phyloP scores from a whole-genome alignment of 2,797 vertebrate genomes.

The Myotis vivesi region DNA sequence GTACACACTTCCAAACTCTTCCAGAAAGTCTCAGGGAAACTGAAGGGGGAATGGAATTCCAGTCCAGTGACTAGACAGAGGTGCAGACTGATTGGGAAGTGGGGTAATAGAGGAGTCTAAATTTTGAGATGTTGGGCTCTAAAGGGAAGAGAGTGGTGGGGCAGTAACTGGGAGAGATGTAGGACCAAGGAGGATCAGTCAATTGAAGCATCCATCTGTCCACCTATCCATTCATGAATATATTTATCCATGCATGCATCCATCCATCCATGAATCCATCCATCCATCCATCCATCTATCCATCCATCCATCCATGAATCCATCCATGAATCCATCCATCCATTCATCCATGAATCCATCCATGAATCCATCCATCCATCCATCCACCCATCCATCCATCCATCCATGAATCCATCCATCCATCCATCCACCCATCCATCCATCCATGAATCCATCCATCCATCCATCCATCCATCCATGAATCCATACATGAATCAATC shows the following conservation, averaged over 20 bases:
- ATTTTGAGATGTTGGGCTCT: not conserved
- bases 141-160: not conserved
- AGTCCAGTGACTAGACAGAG: not conserved
- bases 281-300: not conserved
- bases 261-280: no score
- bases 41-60: not conserved
- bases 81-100: not conserved
- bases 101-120: not conserved
- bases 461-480: not conserved
- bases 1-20: not conserved
- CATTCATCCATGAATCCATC: not conserved
- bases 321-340: not conserved
- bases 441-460: not conserved
- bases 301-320: not conserved
- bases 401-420: not conserved
- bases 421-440: not conserved
- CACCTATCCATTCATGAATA: not conserved
- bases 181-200: not conserved
- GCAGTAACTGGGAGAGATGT: not conserved
- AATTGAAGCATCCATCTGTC: not conserved
- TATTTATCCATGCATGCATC: accelerated
- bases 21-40: not conserved
- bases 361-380: not conserved
- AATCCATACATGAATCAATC: not conserved
- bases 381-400: no score